Evolutionary conservation across 2,113 vertebrate genomes (phyloP).

Genomic region (Callorhinus ursinus): DNA sequence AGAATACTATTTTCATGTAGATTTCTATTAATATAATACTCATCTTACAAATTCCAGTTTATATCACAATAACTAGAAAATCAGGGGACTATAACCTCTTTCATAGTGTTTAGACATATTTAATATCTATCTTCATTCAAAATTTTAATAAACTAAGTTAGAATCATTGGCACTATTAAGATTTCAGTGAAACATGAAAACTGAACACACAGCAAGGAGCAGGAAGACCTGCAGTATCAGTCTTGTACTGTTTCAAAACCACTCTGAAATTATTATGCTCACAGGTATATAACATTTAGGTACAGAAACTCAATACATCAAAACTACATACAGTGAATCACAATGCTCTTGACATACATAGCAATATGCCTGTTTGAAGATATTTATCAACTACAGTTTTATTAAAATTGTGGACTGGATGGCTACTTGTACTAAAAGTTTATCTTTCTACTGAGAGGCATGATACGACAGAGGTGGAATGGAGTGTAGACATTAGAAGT

Average conservation of each 20-base stretch:
- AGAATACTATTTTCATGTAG: background rate
- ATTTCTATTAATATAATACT: background rate
- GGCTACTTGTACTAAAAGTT: background rate
- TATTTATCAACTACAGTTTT: conserved; percentile 49
- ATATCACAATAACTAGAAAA: background rate
- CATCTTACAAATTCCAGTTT: background rate
- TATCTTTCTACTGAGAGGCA: conserved; percentile 7
- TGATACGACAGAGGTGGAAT: background rate
- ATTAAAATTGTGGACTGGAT: conserved; percentile 8
- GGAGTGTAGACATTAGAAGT: background rate
- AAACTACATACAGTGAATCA: conserved; percentile 39
- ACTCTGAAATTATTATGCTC: conserved; percentile 30
- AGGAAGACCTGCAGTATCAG: background rate
- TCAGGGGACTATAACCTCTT: background rate
- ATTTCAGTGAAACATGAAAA: background rate
- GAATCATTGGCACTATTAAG: background rate
- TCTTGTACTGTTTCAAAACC: background rate
- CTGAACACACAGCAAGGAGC: background rate
- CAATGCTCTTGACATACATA: conserved; percentile 1
- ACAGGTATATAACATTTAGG: background rate
- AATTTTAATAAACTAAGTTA: background rate
- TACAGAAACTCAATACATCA: background rate
- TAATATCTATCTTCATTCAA: background rate
- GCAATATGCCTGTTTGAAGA: conserved; percentile 11
- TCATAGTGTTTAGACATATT: background rate